Conservation (phyloP, 2,888 invertebrate genomes). For the Meghimatium bilineatum region DNA sequence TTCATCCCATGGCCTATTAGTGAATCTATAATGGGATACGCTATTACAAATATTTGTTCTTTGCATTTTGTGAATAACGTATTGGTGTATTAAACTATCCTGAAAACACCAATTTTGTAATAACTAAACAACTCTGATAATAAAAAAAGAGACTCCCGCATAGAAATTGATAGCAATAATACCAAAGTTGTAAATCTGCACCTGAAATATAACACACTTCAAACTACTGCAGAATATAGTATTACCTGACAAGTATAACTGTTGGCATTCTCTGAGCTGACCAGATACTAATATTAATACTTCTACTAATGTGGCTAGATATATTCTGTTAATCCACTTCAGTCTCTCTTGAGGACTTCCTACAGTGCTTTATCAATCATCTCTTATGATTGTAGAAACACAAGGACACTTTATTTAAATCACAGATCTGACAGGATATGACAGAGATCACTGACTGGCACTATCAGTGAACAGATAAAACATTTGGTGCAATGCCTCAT, state of each 20-base stretch:
- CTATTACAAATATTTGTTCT: no score
- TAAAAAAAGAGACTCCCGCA: no score
- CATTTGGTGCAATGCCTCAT: background rate
- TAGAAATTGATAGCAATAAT: background rate
- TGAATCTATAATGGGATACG: background rate
- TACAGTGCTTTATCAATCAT: slow-evolving; percentile 23
- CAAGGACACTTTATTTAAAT: slow-evolving; percentile 22
- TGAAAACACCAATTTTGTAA: no score
- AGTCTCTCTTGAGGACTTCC: slow-evolving; percentile 28
- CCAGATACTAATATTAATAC: background rate
- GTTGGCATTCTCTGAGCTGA: slow-evolving; percentile 11
- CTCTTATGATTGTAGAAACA: slow-evolving; percentile 16
- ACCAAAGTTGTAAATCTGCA: no score
- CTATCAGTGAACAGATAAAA: slow-evolving; percentile 14
- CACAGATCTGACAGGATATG: background rate
- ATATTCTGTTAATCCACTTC: slow-evolving; percentile 27
- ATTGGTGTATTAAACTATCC: no score
- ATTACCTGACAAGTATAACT: slow-evolving; percentile 15
- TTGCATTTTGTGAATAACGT: no score
- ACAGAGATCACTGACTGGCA: background rate
- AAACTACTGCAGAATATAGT: background rate
- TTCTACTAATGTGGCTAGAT: background rate
- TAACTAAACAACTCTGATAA: no score
- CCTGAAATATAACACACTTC: background rate
- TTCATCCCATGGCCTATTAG: background rate